Conservation (phyloP, 2,113 vertebrate species). For the Nesoenas mayeri region DNA sequence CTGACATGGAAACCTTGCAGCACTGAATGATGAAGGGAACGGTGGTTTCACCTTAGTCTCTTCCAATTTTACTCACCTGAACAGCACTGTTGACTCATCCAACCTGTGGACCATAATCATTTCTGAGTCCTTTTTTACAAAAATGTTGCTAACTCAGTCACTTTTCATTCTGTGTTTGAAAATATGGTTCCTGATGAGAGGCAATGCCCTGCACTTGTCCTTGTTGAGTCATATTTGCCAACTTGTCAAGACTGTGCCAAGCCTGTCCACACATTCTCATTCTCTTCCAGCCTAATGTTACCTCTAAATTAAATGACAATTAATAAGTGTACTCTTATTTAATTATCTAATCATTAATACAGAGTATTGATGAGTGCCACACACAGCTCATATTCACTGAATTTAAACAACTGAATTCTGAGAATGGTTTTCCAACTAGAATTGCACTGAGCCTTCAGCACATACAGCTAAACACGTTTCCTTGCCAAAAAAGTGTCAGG, state of each 20-base stretch:
- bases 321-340: background rate
- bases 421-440: background rate
- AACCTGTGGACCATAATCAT: background rate
- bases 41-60: background rate
- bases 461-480: background rate
- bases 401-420: background rate
- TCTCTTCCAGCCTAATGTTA: background rate
- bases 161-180: background rate
- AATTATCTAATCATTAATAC: background rate
- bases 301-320: background rate
- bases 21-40: background rate
- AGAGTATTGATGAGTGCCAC: background rate
- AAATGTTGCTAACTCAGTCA: background rate
- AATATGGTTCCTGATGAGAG: background rate
- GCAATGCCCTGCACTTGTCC: background rate
- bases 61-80: background rate
- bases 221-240: background rate
- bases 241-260: background rate
- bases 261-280: background rate
- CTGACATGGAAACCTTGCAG: background rate
- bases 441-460: background rate
- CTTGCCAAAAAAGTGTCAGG: background rate
- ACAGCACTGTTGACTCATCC: background rate
- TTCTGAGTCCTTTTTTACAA: background rate
- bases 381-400: background rate